phyloP scores from a whole-genome alignment of 2,113 vertebrate genomes.

The Periophthalmus modestus region DNA sequence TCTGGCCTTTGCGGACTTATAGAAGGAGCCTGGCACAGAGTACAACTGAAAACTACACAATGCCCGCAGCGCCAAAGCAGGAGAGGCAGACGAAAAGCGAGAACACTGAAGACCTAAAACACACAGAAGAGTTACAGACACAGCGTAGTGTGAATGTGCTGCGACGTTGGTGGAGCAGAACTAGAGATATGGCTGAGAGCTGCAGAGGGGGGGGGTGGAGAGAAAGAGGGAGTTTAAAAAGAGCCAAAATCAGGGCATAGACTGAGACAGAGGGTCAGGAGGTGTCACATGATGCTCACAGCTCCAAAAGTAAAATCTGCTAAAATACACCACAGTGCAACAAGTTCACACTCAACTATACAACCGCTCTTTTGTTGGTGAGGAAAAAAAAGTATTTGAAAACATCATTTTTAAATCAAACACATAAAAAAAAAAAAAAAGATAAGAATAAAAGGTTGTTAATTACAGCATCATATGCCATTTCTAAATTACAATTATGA shows the following conservation, averaged over 20 bases:
- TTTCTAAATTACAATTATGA: too few species aligned
- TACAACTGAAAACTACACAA: constrained; percentile 26
- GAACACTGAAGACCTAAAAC: constrained; percentile 25
- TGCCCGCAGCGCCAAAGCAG: constrained; percentile 6
- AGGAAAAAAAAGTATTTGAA: neutral
- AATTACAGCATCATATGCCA: too few species aligned
- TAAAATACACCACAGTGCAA: neutral
- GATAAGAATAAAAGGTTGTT: neutral
- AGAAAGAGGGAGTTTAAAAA: constrained; percentile 13
- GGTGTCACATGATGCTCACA: constrained; percentile 16
- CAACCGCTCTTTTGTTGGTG: neutral
- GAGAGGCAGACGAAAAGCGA: neutral
- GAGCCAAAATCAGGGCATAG: constrained; percentile 32
- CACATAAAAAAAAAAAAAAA: too few species aligned
- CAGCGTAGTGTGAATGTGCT: neutral
- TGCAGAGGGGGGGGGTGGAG: neutral
- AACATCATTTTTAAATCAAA: too few species aligned
- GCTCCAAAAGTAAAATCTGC: neutral
- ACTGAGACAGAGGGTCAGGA: constrained; percentile 13
- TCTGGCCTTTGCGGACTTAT: constrained; percentile 54
- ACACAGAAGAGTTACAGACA: constrained; percentile 8
- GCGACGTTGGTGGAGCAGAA: constrained; percentile 3
- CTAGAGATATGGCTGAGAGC: constrained; percentile 46
- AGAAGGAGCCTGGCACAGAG: constrained; percentile 41
- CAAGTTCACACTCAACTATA: neutral